These are phyloP conservation scores for Poeciliopsis turrubarensis DNA, from an alignment of 2,113 vertebrate genomes.

Conservation along the genomic window DNA sequence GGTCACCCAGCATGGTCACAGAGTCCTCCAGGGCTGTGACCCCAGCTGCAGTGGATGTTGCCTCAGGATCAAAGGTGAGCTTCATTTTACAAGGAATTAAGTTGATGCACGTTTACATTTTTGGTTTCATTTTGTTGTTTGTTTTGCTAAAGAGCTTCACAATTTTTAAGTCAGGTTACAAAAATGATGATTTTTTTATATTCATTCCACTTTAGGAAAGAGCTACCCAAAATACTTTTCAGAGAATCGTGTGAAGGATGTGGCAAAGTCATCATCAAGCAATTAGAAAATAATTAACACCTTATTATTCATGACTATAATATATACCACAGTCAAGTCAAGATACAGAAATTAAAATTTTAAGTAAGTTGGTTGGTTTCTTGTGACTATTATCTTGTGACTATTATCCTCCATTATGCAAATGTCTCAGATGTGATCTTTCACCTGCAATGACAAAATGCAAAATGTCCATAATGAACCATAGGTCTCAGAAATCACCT, in stretches of 20 bases:
- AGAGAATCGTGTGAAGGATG: background rate
- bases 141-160: background rate
- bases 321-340: no score
- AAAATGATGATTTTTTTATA: background rate
- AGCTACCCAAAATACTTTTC: background rate
- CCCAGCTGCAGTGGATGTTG: slow-evolving; percentile 82
- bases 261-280: background rate
- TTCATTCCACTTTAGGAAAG: background rate
- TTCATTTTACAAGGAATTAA: background rate
- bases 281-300: background rate
- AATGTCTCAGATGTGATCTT: no score
- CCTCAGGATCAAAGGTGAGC: slow-evolving; percentile 86
- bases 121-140: background rate
- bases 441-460: no score
- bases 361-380: background rate
- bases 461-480: no score
- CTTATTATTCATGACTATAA: background rate
- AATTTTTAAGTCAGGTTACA: background rate
- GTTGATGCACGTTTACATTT: background rate
- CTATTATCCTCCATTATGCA: no score
- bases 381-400: no score
- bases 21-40: slow-evolving; percentile 87
- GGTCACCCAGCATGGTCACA: slow-evolving; percentile 93
- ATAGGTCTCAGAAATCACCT: no score
- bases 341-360: no score